A percentile compares a stretch with the other conserved stretches of the same genome.
phyloP scores from a whole-genome alignment of 2,888 invertebrate species.

The Luperina nickerlii region DNA sequence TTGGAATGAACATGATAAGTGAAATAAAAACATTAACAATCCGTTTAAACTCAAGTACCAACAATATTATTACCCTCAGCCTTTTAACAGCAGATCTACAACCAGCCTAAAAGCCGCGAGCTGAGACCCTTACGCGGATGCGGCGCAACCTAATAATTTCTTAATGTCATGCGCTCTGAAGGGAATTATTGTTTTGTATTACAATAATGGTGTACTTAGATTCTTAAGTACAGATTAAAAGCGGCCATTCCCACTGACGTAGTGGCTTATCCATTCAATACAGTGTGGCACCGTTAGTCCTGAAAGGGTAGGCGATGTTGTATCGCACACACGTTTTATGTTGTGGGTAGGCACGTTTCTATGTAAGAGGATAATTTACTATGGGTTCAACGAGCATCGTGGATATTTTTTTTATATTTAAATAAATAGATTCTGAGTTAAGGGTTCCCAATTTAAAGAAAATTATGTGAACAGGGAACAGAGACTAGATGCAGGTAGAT shows the following conservation, averaged over 20 bases:
- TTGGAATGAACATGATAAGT: background rate
- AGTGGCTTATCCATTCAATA: slow-evolving; percentile 66
- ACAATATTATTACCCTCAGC: background rate
- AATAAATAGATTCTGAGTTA: background rate
- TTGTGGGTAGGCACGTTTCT: background rate
- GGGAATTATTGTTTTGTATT: slow-evolving; percentile 89
- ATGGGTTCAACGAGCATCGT: background rate
- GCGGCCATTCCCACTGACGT: slow-evolving; percentile 74
- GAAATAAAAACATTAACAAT: background rate
- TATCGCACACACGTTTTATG: background rate
- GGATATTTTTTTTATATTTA: no score
- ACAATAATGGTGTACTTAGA: slow-evolving; percentile 86
- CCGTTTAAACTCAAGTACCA: background rate
- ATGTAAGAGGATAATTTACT: background rate
- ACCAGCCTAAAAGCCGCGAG: slow-evolving; percentile 77
- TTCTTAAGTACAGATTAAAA: slow-evolving; percentile 82
- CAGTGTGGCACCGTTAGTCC: slow-evolving; percentile 49
- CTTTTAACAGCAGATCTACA: slow-evolving; percentile 16
- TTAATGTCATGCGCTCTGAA: slow-evolving; percentile 89
- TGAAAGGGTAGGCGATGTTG: slow-evolving; percentile 29
- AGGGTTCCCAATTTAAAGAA: background rate
- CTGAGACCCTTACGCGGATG: slow-evolving; percentile 87
- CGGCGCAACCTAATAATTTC: slow-evolving; percentile 89
- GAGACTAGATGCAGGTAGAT: background rate
- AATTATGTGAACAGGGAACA: background rate